Evolutionary conservation across 2,888 invertebrate species (phyloP), one percentile per base, ranked within the genome.

Genomic region (Pharmacophagus antenor): DNA sequence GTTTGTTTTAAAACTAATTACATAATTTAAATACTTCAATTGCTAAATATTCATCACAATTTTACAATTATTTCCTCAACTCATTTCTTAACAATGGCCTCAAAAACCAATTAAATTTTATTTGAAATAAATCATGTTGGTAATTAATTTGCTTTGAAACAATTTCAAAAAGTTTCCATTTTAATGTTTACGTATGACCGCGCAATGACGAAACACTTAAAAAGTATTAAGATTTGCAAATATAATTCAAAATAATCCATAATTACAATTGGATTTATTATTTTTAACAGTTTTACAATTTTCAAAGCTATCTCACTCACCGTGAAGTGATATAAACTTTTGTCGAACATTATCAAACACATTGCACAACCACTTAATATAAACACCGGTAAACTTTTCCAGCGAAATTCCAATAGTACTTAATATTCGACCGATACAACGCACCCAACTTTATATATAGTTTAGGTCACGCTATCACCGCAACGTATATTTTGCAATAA

Each of bases 301-400:
- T 31, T 3, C 31, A 48, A 12, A 4, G n/a, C 18, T 17, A 48
- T 18, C 44, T 15, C 63, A 74, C 88, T 87, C 71, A 89, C 88
- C 85, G 74, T 75, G 67, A 77, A 74, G 73, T 70, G 71, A 69
- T 72, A 74, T 68, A 80, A 81, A 84, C 72, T 84, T 83, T 74
- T 74, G 74, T 72, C 76, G 71, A 72, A 73, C 81, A 79, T 80
- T 74, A 77, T 75, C 68, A 70, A 71, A 73, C 80, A 84, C 87
- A 83, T 80, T 72, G 74, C 83, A 82, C 84, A 71, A 74, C 65
- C 76, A 80, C 80, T 67, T 72, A 65, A 65, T 64, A n/a, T n/a
- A n/a, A 65, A 70, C 60, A 55, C 62, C 59, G 65, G 53, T 62
- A 70, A 72, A 63, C 68, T 65, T 69, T 73, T 69, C n/a, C 68